Evolutionary conservation across 2,113 vertebrate species (phyloP).

Genomic region (Nycticorax nycticorax): DNA sequence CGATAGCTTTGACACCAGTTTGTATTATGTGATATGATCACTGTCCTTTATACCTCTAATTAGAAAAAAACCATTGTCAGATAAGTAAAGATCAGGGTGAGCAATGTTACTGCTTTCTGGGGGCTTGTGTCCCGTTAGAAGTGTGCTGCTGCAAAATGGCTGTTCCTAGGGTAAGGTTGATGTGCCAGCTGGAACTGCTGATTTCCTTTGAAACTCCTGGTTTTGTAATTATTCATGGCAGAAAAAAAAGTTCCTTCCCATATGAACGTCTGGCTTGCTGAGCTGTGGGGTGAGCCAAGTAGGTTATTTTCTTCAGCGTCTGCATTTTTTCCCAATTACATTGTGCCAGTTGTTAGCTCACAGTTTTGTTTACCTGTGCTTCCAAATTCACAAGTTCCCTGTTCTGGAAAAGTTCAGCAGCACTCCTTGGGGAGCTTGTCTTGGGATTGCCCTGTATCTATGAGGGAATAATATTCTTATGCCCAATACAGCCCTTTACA

Average conservation of each 20-base stretch:
- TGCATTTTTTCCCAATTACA: constrained; percentile 29
- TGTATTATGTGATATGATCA: rapidly evolving
- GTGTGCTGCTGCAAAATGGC: background rate
- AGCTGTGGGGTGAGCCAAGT: background rate
- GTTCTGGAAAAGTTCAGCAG: background rate
- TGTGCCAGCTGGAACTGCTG: constrained; percentile 17
- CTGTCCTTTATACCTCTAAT: background rate
- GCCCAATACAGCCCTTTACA: background rate
- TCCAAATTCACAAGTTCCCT: background rate
- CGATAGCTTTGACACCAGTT: background rate
- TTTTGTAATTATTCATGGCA: background rate
- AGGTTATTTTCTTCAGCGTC: background rate
- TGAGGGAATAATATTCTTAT: background rate
- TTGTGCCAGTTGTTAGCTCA: background rate
- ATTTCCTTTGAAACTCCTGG: constrained; percentile 12
- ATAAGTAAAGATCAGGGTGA: background rate
- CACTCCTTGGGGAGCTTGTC: background rate
- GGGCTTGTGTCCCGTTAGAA: background rate
- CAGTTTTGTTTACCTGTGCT: background rate
- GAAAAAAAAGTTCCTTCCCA: background rate
- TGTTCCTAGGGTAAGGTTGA: background rate
- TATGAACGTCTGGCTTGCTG: background rate
- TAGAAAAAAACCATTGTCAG: background rate
- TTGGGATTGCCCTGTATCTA: background rate
- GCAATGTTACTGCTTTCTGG: background rate